phyloP scores from a whole-genome alignment of 2,113 vertebrate species.

The Thunnus maccoyii region DNA sequence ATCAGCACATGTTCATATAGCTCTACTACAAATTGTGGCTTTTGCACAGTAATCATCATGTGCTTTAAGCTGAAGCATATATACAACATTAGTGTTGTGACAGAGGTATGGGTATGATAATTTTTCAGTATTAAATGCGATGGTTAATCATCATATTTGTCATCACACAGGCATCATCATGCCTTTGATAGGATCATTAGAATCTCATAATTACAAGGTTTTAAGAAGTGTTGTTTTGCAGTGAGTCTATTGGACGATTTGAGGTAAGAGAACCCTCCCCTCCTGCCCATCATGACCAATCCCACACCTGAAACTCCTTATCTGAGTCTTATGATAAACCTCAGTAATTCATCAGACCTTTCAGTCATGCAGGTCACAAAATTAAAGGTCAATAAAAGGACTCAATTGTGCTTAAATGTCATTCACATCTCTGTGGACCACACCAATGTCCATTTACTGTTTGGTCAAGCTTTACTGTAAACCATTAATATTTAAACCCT shows the following conservation, averaged over 20 bases:
- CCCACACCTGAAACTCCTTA: background rate
- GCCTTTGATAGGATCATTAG: too few species aligned
- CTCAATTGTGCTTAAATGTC: conserved; percentile 48
- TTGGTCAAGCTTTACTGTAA: conserved; percentile 17
- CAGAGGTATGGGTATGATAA: too few species aligned
- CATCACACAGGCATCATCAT: background rate
- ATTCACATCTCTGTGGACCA: conserved; percentile 16
- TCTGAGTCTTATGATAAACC: conserved; percentile 5
- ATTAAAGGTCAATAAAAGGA: conserved; percentile 33
- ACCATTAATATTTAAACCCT: conserved; percentile 44
- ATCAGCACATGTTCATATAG: background rate
- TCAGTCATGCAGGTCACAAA: background rate
- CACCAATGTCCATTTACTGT: conserved; percentile 7
- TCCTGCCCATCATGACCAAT: background rate
- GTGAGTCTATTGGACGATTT: too few species aligned
- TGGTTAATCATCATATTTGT: too few species aligned
- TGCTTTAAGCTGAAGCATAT: background rate
- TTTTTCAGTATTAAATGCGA: too few species aligned
- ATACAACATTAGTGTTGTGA: too few species aligned
- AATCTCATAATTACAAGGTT: background rate
- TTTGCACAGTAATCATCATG: background rate
- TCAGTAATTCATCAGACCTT: conserved; percentile 31
- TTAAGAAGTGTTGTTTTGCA: background rate
- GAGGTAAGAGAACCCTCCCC: too few species aligned
- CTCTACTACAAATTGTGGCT: too few species aligned